Base-by-base conservation (phyloP, 2,797 vertebrate species). In the Heteromormyrus szaboi region DNA sequence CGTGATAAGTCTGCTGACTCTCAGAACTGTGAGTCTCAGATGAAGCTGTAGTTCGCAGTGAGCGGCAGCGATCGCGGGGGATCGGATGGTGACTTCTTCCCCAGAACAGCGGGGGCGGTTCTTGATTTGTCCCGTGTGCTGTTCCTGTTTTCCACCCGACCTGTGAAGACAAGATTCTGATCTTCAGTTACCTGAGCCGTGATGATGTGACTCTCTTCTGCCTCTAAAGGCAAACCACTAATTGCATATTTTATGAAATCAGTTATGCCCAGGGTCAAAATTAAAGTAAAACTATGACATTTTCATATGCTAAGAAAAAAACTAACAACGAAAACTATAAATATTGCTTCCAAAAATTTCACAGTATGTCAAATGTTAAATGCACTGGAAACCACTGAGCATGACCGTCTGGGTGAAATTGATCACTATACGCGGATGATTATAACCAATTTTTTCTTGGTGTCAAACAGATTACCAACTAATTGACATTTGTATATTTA, bases 1-100 rank as follows among this genome's bases (percentile, higher is more conserved):
- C 72, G 72, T 44, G 72, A 79, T 29, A 79, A 19, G 11, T 85
- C 46, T 85, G 33, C 1, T 46, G 14, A 56, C 41, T 19, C 29
- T 2, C 68, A 7, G 68, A 37, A 37, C 68, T 19, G 25, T 2
- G 2, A 29, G 17, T 81, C 14, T 86, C 83, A 89, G 84, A 86
- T 89, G 59, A 85, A 89, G 83, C 88, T 89, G 88, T 89, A 89
- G 33, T 86, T 89, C 1, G 65, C 88, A 14, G 37, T 68, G 3
- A 25, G 17, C 37, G 33, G 14, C 72, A 79, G 72, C 2, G 56
- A 3, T 72, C 59, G 59, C 4, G 19, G 53, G n/a, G 56, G 62
- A 62, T 25, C 46, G 19, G 59, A 41, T 68, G 65, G 65, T 2
- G 33, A 19, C 59, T 86, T 85, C 62, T 72, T 72, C 44, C 6